Evolutionary conservation across 2,888 invertebrate genomes (phyloP).

Genomic region (Lypha dubia): DNA sequence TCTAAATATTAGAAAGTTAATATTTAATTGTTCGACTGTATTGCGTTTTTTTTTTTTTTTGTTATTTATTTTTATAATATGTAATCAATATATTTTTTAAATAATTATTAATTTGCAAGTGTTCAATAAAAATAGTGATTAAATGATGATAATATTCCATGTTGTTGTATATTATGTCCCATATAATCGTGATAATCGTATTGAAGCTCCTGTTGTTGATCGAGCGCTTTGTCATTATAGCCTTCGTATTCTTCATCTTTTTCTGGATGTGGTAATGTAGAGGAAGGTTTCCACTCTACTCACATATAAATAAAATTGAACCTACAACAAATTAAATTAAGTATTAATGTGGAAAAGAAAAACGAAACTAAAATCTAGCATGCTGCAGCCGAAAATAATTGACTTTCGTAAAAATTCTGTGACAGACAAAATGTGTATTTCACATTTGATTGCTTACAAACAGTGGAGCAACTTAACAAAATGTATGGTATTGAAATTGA

Average conservation of each 20-base stretch:
- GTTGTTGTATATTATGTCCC: constrained; percentile 56
- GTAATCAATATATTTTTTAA: constrained; percentile 33
- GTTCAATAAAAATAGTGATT: constrained; percentile 61
- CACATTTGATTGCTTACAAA: too few relatives aligned
- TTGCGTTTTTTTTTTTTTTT: constrained; percentile 5
- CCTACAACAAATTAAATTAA: constrained; percentile 81
- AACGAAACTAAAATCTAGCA: too few relatives aligned
- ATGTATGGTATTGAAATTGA: too few relatives aligned
- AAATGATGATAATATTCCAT: constrained; percentile 35
- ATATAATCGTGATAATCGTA: constrained; percentile 64
- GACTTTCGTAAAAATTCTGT: too few relatives aligned
- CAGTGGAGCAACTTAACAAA: neutral
- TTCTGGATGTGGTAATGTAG: constrained; percentile 27
- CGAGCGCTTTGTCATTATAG: constrained; percentile 37
- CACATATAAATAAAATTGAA: constrained; percentile 89
- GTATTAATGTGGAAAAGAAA: neutral
- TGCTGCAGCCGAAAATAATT: too few relatives aligned
- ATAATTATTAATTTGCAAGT: constrained; percentile 61
- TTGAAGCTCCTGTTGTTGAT: constrained; percentile 40
- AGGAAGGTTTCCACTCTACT: constrained; percentile 74
- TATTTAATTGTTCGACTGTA: constrained; percentile 41
- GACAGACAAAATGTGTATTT: too few relatives aligned
- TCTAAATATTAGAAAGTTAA: constrained; percentile 52
- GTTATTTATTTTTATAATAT: constrained; percentile 31
- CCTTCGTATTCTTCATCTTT: constrained; percentile 27